These are phyloP conservation scores for Apotomis turbidana DNA, from an alignment of 2,888 invertebrate genomes.

Conservation along the genomic window DNA sequence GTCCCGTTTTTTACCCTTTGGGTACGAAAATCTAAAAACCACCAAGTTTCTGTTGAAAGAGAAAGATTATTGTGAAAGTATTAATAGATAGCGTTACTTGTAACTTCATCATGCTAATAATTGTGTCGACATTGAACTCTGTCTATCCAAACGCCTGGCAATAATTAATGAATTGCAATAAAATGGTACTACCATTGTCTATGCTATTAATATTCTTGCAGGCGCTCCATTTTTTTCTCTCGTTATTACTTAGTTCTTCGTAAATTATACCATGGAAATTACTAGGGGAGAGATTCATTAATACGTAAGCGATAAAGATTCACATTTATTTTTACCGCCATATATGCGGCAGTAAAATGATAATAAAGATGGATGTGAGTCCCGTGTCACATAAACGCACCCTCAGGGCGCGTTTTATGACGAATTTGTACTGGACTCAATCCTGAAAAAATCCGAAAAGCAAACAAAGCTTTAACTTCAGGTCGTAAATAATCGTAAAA, in stretches of 20 bases:
- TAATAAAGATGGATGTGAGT: slow-evolving; percentile 64
- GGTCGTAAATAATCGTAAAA: slow-evolving; percentile 11
- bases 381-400: slow-evolving; percentile 59
- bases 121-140: not conserved
- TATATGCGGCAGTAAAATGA: slow-evolving; percentile 68
- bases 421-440: slow-evolving; percentile 60
- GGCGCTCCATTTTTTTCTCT: slow-evolving; percentile 53
- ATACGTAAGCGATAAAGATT: slow-evolving; percentile 68
- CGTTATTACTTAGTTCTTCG: slow-evolving; percentile 40
- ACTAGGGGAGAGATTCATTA: slow-evolving; percentile 57
- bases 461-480: slow-evolving; percentile 46
- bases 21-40: no score
- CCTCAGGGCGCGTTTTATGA: slow-evolving; percentile 57
- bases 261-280: slow-evolving; percentile 31
- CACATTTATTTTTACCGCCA: slow-evolving; percentile 60
- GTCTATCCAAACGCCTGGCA: slow-evolving; percentile 52
- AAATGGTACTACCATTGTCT: slow-evolving; percentile 47
- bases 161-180: slow-evolving; percentile 48
- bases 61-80: no score
- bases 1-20: no score
- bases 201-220: slow-evolving; percentile 55
- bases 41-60: no score
- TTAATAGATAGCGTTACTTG: no score
- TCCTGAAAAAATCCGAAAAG: slow-evolving; percentile 47
- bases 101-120: no score